Percentiles rank a stretch among this genome's conserved stretches.
Evolutionary conservation across 2,797 vertebrate genomes (phyloP).

Genomic region (Dermochelys coriacea): DNA sequence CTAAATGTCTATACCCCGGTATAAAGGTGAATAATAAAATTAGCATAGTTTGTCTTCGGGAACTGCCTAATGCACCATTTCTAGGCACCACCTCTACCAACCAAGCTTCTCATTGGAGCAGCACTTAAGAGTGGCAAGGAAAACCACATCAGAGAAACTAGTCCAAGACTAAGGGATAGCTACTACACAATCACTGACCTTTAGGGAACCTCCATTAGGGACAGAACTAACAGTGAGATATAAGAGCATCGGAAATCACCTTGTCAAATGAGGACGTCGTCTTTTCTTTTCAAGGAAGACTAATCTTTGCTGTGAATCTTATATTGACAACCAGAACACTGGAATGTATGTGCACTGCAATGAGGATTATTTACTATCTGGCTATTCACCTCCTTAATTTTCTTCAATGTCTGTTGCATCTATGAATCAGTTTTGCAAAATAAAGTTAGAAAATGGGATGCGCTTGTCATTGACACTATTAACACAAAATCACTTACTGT

Average conservation of each 20-base stretch:
- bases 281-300: background rate
- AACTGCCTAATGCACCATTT: background rate
- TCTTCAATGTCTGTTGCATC: background rate
- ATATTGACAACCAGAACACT: background rate
- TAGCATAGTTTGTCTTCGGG: background rate
- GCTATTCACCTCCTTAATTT: background rate
- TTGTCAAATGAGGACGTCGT: background rate
- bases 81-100: constrained; percentile 1
- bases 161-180: background rate
- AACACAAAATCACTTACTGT: background rate
- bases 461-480: background rate
- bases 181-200: background rate
- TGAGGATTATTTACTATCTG: background rate
- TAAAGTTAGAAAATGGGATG: background rate
- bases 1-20: background rate
- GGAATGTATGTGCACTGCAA: background rate
- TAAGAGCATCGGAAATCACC: background rate
- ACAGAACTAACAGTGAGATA: background rate
- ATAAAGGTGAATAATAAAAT: background rate
- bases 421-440: background rate
- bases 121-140: background rate
- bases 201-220: background rate
- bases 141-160: background rate
- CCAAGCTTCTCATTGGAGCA: background rate
- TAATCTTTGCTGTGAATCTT: background rate